phyloP scores from a whole-genome alignment of 2,797 vertebrate genomes.

The Malurus splendens region DNA sequence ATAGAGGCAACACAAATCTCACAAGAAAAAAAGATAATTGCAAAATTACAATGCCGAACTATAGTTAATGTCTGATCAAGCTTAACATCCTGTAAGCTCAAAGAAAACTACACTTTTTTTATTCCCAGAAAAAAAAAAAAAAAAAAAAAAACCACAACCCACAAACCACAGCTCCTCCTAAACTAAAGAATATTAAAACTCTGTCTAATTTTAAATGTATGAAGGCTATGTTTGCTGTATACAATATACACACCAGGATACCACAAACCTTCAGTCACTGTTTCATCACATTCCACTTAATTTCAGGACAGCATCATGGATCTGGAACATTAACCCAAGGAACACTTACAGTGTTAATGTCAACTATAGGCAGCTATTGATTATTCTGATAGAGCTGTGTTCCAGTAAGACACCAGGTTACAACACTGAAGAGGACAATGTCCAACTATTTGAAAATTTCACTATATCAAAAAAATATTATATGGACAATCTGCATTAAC shows the following conservation, averaged over 20 bases:
- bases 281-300: neutral
- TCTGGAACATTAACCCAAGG: neutral
- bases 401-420: neutral
- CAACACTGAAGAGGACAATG: neutral
- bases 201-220: neutral
- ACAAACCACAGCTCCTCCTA: neutral
- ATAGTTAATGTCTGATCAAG: neutral
- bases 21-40: neutral
- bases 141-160: neutral
- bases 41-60: neutral
- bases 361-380: neutral
- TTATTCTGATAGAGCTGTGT: neutral
- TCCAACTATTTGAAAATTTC: neutral
- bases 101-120: neutral
- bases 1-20: neutral
- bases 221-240: accelerated
- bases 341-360: neutral
- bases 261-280: neutral
- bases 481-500: neutral
- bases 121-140: neutral
- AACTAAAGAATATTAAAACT: neutral
- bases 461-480: neutral
- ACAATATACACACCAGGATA: neutral
- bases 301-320: neutral
- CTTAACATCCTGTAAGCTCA: neutral